A percentile compares a stretch with the other conserved stretches of the same genome.
Conservation (phyloP, 2,888 invertebrate genomes). For the Diabrotica balteata region DNA sequence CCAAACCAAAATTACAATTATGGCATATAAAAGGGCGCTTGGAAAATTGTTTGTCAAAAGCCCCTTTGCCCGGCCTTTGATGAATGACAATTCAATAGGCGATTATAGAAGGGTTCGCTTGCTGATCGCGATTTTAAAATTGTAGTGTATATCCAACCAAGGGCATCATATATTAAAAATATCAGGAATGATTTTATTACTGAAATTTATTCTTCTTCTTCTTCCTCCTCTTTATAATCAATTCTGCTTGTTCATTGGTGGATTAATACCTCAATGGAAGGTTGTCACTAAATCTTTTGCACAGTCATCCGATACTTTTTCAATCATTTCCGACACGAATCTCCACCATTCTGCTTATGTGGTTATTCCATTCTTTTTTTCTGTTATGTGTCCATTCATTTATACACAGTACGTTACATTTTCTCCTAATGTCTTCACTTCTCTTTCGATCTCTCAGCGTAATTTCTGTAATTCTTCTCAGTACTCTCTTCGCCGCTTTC, state of each 20-base stretch:
- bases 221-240: not conserved
- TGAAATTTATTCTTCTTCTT: not conserved
- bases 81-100: slow-evolving; percentile 57
- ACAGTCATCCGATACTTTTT: too few relatives aligned
- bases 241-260: too few relatives aligned
- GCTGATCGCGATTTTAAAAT: slow-evolving; percentile 12
- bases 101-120: slow-evolving; percentile 55
- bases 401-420: too few relatives aligned
- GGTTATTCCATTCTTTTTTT: not conserved
- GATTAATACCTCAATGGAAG: too few relatives aligned
- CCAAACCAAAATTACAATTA: slow-evolving; percentile 49
- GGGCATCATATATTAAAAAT: not conserved
- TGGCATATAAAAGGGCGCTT: slow-evolving; percentile 50
- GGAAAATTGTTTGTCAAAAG: slow-evolving; percentile 54
- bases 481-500: too few relatives aligned
- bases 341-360: too few relatives aligned
- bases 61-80: slow-evolving; percentile 46
- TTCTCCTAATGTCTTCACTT: too few relatives aligned
- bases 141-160: not conserved
- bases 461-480: too few relatives aligned
- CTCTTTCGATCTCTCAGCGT: too few relatives aligned
- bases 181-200: not conserved
- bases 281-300: too few relatives aligned
- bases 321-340: too few relatives aligned
- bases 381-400: not conserved